A percentile compares a stretch with the other conserved stretches of the same genome.
phyloP scores from a whole-genome alignment of 2,797 vertebrate genomes.

The Falco cherrug region DNA sequence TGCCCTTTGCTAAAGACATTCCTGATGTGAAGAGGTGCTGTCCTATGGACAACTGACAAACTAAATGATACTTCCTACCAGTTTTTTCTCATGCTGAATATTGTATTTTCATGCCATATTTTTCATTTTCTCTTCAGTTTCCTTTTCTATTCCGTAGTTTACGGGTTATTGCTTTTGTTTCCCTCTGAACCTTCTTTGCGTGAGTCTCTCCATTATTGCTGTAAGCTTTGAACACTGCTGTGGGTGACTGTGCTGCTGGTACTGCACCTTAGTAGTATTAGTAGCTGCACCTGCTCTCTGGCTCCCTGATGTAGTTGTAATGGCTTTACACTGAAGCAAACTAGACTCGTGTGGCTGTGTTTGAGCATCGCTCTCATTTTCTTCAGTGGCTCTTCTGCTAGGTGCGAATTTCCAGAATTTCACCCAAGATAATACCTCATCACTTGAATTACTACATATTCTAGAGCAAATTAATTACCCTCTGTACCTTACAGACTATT shows the following conservation, averaged over 20 bases:
- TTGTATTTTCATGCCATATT: not conserved
- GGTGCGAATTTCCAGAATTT: not conserved
- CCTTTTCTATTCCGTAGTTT: not conserved
- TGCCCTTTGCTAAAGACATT: not conserved
- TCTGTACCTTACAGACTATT: not conserved
- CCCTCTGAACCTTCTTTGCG: not conserved
- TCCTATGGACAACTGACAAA: not conserved
- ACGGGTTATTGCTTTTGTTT: not conserved
- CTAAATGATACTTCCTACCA: not conserved
- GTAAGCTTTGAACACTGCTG: not conserved
- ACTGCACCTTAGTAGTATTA: not conserved
- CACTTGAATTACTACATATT: not conserved
- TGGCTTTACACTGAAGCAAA: not conserved
- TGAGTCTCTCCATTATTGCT: not conserved
- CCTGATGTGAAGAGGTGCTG: not conserved
- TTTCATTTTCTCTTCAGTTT: not conserved
- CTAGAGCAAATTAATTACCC: not conserved
- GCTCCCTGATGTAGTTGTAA: not conserved
- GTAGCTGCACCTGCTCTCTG: rapidly evolving
- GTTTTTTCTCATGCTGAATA: not conserved
- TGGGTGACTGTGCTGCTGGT: not conserved
- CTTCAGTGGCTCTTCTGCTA: not conserved
- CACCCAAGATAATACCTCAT: not conserved
- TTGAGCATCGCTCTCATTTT: rapidly evolving
- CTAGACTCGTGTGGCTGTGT: not conserved